Conservation (phyloP, 2,888 invertebrate species). For the Chrysotoxum bicinctum region DNA sequence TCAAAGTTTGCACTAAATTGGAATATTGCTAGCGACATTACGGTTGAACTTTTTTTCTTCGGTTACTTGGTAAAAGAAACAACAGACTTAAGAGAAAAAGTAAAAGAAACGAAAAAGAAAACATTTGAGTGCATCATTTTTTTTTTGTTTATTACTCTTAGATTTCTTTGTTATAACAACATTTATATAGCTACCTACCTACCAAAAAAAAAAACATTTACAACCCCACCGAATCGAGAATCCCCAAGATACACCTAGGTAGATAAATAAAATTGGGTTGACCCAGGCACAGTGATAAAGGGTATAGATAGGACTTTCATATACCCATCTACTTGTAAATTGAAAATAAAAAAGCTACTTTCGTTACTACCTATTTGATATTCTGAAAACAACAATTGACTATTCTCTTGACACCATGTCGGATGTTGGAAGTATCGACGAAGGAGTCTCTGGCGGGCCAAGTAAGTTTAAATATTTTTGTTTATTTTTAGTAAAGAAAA, state of each 20-base stretch:
- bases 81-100: neutral
- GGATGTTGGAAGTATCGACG: slow-evolving; percentile 91
- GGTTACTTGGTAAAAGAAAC: neutral
- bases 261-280: slow-evolving; percentile 29
- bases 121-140: neutral
- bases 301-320: slow-evolving; percentile 18
- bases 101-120: neutral
- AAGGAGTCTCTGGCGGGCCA: slow-evolving; percentile 88
- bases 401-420: slow-evolving; percentile 83
- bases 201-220: neutral
- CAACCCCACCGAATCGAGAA: slow-evolving; percentile 9
- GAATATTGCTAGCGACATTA: neutral
- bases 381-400: slow-evolving; percentile 10
- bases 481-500: neutral
- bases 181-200: neutral
- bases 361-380: slow-evolving; percentile 1
- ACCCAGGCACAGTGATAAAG: slow-evolving; percentile 13
- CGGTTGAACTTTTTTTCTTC: slow-evolving; percentile 8
- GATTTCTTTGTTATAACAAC: neutral
- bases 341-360: neutral
- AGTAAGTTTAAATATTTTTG: slow-evolving; percentile 83
- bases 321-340: neutral
- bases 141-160: neutral
- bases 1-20: neutral
- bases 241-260: neutral